Percentiles rank a stretch among this genome's conserved stretches.
Evolutionary conservation across 2,888 invertebrate genomes (phyloP).

Genomic region (Sinotaia quadrata): DNA sequence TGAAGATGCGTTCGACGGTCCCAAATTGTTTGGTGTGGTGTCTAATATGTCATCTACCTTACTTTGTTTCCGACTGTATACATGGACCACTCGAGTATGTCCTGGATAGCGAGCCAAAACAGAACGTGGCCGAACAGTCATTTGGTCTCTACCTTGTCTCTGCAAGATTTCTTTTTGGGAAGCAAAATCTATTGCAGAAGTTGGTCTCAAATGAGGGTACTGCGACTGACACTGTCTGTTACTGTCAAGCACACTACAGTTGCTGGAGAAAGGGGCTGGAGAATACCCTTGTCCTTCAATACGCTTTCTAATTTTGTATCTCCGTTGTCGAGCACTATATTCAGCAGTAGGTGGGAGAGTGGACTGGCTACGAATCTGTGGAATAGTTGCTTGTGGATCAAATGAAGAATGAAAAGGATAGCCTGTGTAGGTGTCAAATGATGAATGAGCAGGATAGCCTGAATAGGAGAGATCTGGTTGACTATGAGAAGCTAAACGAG

Average conservation of each 20-base stretch:
- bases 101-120: constrained; percentile 40
- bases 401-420: not conserved
- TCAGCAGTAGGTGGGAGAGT: constrained; percentile 17
- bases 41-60: no score
- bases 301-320: constrained; percentile 41
- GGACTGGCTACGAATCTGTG: constrained; percentile 26
- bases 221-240: no score
- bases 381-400: not conserved
- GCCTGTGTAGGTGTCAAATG: constrained; percentile 27
- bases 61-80: not conserved
- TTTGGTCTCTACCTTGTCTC: constrained; percentile 26
- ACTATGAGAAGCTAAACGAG: constrained; percentile 46
- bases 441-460: not conserved
- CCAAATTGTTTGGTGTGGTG: no score
- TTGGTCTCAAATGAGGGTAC: constrained; percentile 45
- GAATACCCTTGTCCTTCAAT: constrained; percentile 34
- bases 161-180: constrained; percentile 36
- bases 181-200: constrained; percentile 58
- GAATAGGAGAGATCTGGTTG: constrained; percentile 53
- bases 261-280: not conserved
- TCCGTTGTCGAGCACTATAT: constrained; percentile 1
- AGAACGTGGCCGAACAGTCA: constrained; percentile 32
- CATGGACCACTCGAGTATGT: constrained; percentile 17
- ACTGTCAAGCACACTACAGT: no score
- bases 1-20: no score